Evolutionary conservation across 2,113 vertebrate genomes (phyloP), one percentile per base, ranked within the genome.

Genomic region (Tapirus terrestris): DNA sequence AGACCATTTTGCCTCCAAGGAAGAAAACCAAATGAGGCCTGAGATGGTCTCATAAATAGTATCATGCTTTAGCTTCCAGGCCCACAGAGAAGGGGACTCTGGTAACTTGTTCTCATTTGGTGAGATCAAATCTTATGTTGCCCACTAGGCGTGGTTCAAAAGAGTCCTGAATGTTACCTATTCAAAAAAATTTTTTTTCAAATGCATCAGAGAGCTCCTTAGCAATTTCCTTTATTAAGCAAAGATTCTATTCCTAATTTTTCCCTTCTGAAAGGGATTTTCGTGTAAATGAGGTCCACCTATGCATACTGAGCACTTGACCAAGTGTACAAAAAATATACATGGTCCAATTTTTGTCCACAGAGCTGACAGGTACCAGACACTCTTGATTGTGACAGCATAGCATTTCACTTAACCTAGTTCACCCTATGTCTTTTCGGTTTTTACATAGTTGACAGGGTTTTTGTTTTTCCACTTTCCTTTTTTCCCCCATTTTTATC

Each of bases 171-270:
- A 6, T 82, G 18, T 96, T 68, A 53, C 16, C 58, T 73, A 16
- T 63, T 39, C 11, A 39, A 92, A 88, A 60, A 13, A 56, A 4
- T 0, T 0, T 11, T 83, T 70, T 53, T 70, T 23, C 56, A 45
- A 23, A 45, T 56, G 39, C 10, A 23, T 82, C 60, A 65, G 72
- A 91, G 77, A 94, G 48, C 9, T 51, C 72, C 60, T 96, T 72
- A 85, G 39, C n/a, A 70, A 23, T 87, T 89, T 90, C 33, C 29
- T 91, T 89, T 88, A 88, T 86, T 90, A 94, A 90, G 39, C 73
- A 81, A 91, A 85, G 72, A 91, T 94, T 93, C 60, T 56, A 27
- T 53, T 63, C n/a, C 65, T 68, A 70, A 51, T 43, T 27, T 39
- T 79, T 18, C 31, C 56, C 65, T 76, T 85, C 48, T 51, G 0